Evolutionary conservation across 2,113 vertebrate genomes (phyloP).

Genomic region (Otocyon megalotis): DNA sequence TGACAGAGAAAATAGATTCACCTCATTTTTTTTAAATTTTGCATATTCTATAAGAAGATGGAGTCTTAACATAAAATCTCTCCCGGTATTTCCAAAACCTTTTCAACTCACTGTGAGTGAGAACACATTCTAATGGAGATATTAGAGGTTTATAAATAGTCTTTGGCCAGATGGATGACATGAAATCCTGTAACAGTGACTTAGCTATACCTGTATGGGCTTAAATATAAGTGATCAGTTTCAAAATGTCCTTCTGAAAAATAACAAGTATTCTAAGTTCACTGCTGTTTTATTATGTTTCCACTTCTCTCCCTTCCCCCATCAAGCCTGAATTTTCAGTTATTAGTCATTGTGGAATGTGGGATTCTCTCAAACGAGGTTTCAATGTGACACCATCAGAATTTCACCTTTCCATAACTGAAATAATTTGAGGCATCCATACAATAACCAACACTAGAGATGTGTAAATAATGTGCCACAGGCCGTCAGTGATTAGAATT

Average conservation of each 20-base stretch:
- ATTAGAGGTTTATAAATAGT: neutral
- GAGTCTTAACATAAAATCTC: conserved; percentile 5
- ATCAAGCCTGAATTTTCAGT: conserved; percentile 59
- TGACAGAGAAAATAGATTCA: neutral
- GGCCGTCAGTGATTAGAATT: conserved; percentile 44
- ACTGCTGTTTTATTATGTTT: neutral
- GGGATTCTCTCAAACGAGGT: conserved; percentile 66
- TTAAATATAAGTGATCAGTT: conserved; percentile 1
- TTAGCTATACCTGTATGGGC: neutral
- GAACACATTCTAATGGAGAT: neutral
- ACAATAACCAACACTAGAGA: neutral
- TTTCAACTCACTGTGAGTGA: neutral
- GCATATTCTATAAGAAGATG: neutral
- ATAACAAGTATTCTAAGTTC: neutral
- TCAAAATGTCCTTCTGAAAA: conserved; percentile 20
- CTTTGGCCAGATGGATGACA: neutral
- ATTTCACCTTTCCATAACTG: neutral
- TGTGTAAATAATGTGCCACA: conserved; percentile 59
- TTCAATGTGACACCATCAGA: conserved; percentile 61
- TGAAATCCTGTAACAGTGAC: neutral
- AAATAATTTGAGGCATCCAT: neutral
- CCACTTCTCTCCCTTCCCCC: neutral
- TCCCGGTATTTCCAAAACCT: neutral
- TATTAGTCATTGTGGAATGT: conserved; percentile 24
- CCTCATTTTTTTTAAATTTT: neutral